Conservation (phyloP, 2,888 invertebrate genomes). For the Volucella zonaria region DNA sequence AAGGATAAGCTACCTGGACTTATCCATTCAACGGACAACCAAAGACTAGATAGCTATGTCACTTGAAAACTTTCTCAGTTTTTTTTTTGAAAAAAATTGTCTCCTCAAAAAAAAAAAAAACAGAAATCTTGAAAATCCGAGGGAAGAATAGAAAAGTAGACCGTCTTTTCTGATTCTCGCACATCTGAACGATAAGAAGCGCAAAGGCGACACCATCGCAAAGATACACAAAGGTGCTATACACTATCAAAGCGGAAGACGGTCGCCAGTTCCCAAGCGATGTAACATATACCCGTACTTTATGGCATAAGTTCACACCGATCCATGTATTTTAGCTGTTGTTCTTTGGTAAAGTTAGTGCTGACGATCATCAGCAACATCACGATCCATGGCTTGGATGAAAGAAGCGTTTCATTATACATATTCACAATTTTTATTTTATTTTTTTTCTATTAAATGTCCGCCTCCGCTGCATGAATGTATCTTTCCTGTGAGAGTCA, state of each 20-base stretch:
- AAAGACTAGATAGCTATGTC: constrained; percentile 61
- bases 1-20: constrained; percentile 64
- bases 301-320: constrained; percentile 62
- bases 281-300: constrained; percentile 19
- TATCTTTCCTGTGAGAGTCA: constrained; percentile 38
- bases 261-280: constrained; percentile 35
- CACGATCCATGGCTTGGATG: constrained; percentile 54
- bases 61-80: constrained; percentile 40
- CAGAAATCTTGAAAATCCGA: constrained; percentile 23
- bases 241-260: constrained; percentile 52
- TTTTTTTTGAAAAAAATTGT: constrained; percentile 51
- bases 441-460: constrained; percentile 40
- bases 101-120: constrained; percentile 32
- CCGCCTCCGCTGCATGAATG: constrained; percentile 49
- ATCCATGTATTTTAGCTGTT: constrained; percentile 18
- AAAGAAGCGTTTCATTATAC: constrained; percentile 71
- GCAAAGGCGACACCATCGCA: constrained; percentile 51
- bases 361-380: constrained; percentile 30
- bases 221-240: constrained; percentile 48
- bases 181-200: constrained; percentile 55
- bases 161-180: background rate
- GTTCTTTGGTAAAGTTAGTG: constrained; percentile 5
- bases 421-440: constrained; percentile 40
- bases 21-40: constrained; percentile 68
- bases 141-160: constrained; percentile 27